phyloP scores from a whole-genome alignment of 2,797 vertebrate genomes.

The Coccyzus lansbergi region DNA sequence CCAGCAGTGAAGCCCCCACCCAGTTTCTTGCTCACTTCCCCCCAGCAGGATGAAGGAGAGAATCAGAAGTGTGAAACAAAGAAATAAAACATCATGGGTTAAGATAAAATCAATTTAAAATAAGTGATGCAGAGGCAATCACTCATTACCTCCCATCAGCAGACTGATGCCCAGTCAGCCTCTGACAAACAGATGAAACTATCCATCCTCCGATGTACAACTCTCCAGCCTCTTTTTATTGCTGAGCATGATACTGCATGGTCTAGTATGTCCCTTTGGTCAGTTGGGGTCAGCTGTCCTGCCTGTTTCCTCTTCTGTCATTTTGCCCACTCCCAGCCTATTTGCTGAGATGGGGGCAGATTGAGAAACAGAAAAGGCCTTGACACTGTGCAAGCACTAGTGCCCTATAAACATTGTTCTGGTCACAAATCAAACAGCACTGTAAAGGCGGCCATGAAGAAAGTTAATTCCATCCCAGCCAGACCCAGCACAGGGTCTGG shows the following conservation, averaged over 20 bases:
- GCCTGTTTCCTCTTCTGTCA: not conserved
- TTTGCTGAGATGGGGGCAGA: not conserved
- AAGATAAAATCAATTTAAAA: not conserved
- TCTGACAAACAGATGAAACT: not conserved
- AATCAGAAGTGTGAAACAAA: not conserved
- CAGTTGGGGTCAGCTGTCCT: not conserved
- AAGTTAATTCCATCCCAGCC: not conserved
- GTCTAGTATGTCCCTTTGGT: not conserved
- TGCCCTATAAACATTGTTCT: not conserved
- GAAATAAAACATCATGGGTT: not conserved
- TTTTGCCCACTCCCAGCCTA: not conserved
- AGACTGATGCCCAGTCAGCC: not conserved
- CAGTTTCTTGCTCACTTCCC: too few relatives aligned
- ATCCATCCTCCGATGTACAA: not conserved
- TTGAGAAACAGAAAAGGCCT: not conserved
- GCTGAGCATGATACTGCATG: not conserved
- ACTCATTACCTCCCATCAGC: not conserved
- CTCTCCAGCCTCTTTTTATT: not conserved
- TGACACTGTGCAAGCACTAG: not conserved
- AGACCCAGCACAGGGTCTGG: not conserved
- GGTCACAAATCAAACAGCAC: not conserved
- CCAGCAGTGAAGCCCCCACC: too few relatives aligned
- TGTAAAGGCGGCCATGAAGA: rapidly evolving
- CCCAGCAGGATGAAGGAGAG: too few relatives aligned
- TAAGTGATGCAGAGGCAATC: not conserved